A percentile compares a stretch with the other conserved stretches of the same genome.
These are phyloP conservation scores for Vanessa tameamea DNA, from an alignment of 1,140 invertebrate species.

Conservation along the genomic window DNA sequence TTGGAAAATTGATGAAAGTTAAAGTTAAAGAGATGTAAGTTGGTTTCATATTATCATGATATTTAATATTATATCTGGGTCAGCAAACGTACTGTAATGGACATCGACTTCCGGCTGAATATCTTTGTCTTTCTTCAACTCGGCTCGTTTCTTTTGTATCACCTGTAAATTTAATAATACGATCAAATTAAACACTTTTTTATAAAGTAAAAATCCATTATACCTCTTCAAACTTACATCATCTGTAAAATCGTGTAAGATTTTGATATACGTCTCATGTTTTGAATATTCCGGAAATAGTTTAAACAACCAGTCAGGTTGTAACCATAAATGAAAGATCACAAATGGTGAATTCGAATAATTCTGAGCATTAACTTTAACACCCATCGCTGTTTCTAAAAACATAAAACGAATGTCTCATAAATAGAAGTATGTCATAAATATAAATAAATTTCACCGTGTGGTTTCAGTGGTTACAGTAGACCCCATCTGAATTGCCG, in stretches of 20 bases:
- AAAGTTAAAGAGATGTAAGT: too few relatives aligned
- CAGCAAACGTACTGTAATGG: conserved; percentile 23
- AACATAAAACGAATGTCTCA: neutral
- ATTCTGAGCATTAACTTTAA: conserved; percentile 66
- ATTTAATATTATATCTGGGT: too few relatives aligned
- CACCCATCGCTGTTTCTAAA: conserved; percentile 72
- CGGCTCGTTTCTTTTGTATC: conserved; percentile 27
- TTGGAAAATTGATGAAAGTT: too few relatives aligned
- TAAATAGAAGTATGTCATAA: too few relatives aligned
- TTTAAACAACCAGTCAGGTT: conserved; percentile 71
- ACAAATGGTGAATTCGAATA: conserved; percentile 60
- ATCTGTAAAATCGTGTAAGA: conserved; percentile 63
- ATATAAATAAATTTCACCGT: too few relatives aligned
- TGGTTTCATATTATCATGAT: too few relatives aligned
- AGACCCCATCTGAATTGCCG: too few relatives aligned
- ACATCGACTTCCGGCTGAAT: conserved; percentile 9
- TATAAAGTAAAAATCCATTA: neutral
- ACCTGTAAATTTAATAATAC: conserved; percentile 14
- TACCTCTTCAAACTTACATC: conserved; percentile 45
- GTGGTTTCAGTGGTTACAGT: too few relatives aligned
- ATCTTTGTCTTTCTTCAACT: conserved; percentile 24
- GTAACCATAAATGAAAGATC: conserved; percentile 71
- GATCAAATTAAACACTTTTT: too few relatives aligned
- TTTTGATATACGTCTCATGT: conserved; percentile 46
- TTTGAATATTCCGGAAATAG: conserved; percentile 54